Percentiles rank a stretch among this genome's conserved stretches.
Conservation (phyloP, 2,113 vertebrate genomes). For the Mesoclemmys tuberculata region DNA sequence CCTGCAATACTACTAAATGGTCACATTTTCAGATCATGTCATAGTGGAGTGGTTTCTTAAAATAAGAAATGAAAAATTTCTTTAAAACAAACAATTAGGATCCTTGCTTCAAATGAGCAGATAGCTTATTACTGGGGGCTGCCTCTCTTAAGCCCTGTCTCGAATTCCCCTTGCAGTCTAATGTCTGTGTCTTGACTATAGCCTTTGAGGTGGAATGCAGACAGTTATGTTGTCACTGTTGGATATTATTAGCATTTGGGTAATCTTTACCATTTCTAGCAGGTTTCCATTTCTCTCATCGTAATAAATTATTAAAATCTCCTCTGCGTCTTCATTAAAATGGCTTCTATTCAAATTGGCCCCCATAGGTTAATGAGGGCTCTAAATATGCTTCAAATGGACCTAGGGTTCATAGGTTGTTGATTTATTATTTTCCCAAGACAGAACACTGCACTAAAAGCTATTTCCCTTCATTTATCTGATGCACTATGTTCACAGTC, state of each 20-base stretch:
- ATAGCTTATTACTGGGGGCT: neutral
- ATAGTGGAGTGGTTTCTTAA: neutral
- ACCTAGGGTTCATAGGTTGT: slow-evolving; percentile 62
- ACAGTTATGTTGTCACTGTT: neutral
- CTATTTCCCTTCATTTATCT: slow-evolving; percentile 66
- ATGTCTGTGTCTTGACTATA: neutral
- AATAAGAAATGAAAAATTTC: neutral
- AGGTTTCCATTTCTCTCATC: slow-evolving; percentile 55
- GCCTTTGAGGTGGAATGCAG: neutral
- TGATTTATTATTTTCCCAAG: slow-evolving; percentile 73
- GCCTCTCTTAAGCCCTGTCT: neutral
- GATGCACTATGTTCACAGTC: slow-evolving; percentile 8
- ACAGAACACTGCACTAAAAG: slow-evolving; percentile 63
- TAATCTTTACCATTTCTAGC: slow-evolving; percentile 40
- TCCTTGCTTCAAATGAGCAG: neutral
- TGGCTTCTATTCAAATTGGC: slow-evolving; percentile 57
- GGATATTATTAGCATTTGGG: slow-evolving; percentile 17
- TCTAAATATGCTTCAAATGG: slow-evolving; percentile 65
- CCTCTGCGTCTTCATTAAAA: slow-evolving; percentile 63
- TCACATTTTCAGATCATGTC: neutral
- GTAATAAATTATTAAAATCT: slow-evolving; percentile 62
- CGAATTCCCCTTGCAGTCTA: neutral
- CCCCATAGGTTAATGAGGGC: slow-evolving; percentile 61
- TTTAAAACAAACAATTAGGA: neutral
- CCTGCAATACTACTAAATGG: neutral